Conservation (phyloP, 2,113 vertebrate species). For the Calidris pugnax region DNA sequence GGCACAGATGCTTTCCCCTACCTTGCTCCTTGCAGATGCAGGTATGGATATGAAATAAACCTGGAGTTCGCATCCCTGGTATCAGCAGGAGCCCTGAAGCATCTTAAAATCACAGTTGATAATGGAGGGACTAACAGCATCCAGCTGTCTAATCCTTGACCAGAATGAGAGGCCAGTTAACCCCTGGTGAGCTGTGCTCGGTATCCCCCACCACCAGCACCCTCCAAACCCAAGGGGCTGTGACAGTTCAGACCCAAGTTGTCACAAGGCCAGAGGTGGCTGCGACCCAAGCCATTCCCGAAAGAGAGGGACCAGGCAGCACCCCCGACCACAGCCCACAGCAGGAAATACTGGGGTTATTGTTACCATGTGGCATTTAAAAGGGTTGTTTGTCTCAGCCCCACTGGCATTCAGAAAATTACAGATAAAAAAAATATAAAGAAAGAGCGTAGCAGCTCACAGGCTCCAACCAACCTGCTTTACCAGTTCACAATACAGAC, state of each 20-base stretch:
- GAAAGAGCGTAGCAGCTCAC: neutral
- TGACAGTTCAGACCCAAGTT: neutral
- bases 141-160: neutral
- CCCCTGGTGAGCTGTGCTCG: neutral
- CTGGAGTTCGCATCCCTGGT: neutral
- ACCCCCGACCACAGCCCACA: neutral
- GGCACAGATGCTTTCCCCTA: neutral
- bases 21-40: rapidly evolving
- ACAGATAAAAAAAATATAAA: neutral
- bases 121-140: neutral
- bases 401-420: neutral
- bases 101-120: neutral
- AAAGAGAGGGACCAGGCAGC: neutral
- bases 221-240: neutral
- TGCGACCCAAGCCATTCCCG: neutral
- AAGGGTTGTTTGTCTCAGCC: neutral
- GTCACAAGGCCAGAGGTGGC: neutral
- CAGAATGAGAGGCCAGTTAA: neutral
- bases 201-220: neutral
- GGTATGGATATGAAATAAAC: neutral
- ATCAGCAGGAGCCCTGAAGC: neutral
- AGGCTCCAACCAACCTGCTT: neutral
- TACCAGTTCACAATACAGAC: neutral
- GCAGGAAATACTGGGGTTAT: neutral
- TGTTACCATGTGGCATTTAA: neutral